phyloP scores from a whole-genome alignment of 2,113 vertebrate species.

The Anser cygnoides region DNA sequence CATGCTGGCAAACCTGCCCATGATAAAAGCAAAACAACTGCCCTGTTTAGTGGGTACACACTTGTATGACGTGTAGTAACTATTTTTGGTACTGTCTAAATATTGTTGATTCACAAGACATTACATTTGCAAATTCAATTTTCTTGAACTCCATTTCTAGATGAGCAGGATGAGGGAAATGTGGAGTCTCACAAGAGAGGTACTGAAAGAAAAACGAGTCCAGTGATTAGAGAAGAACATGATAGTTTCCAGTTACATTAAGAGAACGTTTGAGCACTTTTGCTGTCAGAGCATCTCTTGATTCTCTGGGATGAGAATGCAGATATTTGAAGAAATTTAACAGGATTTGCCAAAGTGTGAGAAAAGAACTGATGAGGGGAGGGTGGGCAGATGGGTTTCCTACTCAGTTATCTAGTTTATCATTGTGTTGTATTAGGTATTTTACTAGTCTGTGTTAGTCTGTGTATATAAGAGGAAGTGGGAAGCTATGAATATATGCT shows the following conservation, averaged over 20 bases:
- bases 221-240: neutral
- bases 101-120: neutral
- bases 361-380: neutral
- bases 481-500: neutral
- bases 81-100: neutral
- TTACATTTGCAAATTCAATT: neutral
- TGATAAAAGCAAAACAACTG: neutral
- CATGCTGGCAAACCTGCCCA: neutral
- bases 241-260: neutral
- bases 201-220: neutral
- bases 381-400: neutral
- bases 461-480: neutral
- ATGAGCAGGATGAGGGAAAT: neutral
- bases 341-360: neutral
- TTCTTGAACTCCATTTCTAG: neutral
- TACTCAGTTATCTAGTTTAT: neutral
- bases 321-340: neutral
- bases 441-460: neutral
- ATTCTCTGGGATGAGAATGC: neutral
- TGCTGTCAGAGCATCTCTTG: neutral
- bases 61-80: neutral
- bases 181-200: neutral
- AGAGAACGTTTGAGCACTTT: neutral
- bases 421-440: neutral
- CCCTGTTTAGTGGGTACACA: neutral